phyloP scores from a whole-genome alignment of 1,140 invertebrate species.

The Drosophila virilis region DNA sequence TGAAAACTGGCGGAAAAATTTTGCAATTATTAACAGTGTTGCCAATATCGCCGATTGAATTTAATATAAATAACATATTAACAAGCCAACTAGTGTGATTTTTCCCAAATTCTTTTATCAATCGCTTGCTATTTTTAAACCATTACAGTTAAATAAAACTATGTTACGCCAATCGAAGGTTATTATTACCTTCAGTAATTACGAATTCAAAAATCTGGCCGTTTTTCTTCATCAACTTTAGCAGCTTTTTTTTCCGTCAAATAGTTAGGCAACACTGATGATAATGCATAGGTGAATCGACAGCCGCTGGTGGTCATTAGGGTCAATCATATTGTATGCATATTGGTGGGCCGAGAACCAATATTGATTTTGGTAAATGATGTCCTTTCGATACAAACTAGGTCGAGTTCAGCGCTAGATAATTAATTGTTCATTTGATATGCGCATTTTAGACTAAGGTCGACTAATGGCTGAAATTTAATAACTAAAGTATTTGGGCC shows the following conservation, averaged over 20 bases:
- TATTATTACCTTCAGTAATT: too few species aligned
- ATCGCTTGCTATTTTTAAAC: too few species aligned
- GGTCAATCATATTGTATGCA: constrained; percentile 22
- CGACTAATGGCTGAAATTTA: constrained; percentile 6
- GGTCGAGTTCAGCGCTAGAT: constrained; percentile 22
- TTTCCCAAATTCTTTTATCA: too few species aligned
- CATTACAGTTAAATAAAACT: too few species aligned
- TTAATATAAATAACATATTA: too few species aligned
- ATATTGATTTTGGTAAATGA: constrained; percentile 64
- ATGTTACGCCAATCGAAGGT: too few species aligned
- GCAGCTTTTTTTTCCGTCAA: neutral
- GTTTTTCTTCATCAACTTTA: neutral
- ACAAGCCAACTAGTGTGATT: too few species aligned
- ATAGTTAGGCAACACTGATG: neutral
- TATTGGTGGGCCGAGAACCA: neutral
- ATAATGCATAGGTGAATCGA: constrained; percentile 1
- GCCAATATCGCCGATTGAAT: neutral
- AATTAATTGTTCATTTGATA: constrained; percentile 28
- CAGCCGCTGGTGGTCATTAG: constrained; percentile 15
- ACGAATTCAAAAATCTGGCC: too few species aligned
- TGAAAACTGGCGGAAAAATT: constrained; percentile 26
- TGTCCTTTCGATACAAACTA: constrained; percentile 45
- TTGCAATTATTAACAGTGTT: constrained; percentile 9
- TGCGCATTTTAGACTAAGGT: constrained; percentile 8
- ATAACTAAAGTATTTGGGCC: neutral